Base-by-base conservation (phyloP, 2,797 vertebrate genomes). In the Cottoperca gobio region DNA sequence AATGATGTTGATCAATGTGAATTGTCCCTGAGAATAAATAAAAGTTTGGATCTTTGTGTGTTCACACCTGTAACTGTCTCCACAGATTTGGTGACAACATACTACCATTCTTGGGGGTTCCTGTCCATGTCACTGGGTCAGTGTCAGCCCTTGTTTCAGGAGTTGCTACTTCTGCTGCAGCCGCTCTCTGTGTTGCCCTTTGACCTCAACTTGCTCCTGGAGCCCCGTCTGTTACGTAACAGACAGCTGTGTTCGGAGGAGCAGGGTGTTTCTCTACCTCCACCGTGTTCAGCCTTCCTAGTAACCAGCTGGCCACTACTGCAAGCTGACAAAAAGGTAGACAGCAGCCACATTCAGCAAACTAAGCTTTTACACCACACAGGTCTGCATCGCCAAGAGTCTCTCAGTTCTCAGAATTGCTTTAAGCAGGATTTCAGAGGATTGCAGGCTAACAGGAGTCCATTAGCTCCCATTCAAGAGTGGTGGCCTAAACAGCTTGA, bases 101-200 rank as follows among this genome's bases (percentile, higher is more conserved):
- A 96, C 88, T 99, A 99, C 88, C 96, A 98, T 76, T 96, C 96
- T 0, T 97, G 96, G 92, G 97, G 96, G 19, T 98, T 99, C 92
- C 91, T 99, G 81, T 93, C 95, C 40, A 94, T 95, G 57, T 95
- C 97, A 0, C 96, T 96, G 43, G 92, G 92, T 0, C 93, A 89
- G 42, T 97, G 96, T 86, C 95, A 93, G 50, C 91, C 95, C 35
- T 89, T 97, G 76, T 97, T 98, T 0, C 96, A 98, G 87, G 97
- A 99, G 89, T 95, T 99, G 23, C 95, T 99, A 5, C 95, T 98
- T 35, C 91, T 99, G 37, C 94, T 99, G 0, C 97, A 99, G 85
- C 98, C 98, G 0, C 96, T 99, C 21, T 97, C 97, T 2, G 93
- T 96, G 70, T 88, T 99, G 79, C 97, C 97, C 69, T 99, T 99